Evolutionary conservation across 64 coral and sea anemone species (phyloP), one percentile per base, ranked within the genome.

Genomic region (Montipora sp.): DNA sequence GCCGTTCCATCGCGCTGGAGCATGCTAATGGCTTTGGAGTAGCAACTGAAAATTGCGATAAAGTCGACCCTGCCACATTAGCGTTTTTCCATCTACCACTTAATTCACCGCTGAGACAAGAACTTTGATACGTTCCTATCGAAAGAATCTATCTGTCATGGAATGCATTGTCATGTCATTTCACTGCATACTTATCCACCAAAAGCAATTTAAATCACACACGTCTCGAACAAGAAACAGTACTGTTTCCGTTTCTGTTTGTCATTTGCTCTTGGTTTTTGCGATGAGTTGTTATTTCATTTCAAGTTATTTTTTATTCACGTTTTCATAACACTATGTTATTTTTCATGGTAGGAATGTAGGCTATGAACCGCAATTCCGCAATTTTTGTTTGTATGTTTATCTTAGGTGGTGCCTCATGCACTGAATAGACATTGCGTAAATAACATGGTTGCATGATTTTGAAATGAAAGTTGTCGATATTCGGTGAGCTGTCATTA

Each of bases 281-380:
- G 36, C 36, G 27, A 36, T 36, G 36, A 36, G 36, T 36, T 36
- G 1, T 36, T 55, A 7, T 5, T 55, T 55, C 51, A 55, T 10
- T 10, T 55, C 10, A 55, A 10, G 10, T 55, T 27, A 27, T 27
- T 5, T 55, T 63, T 12, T 14, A 13, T 14, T 63, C 14, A 12
- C 9, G 60, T 5, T 68, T 68, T 47, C 27, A 43, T 77, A 36
- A 36, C 36, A 36, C 36, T 0, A 18, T 16, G 45, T 48, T 18
- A 50, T 51, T 71, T 85, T 85, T 85, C 47, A 22, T 50, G n/a
- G 47, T 47, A 85, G 82, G 82, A 85, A 85, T 85, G 82, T 44
- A 66, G 24, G 6, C 14, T 63, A 63, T 19, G 23, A 67, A 47
- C 80, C 43, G n/a, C 46, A 65, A 84, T 84, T 84, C 43, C 65